These are phyloP conservation scores for Fregetta grallaria DNA, from an alignment of 2,113 vertebrate genomes.

Conservation along the genomic window DNA sequence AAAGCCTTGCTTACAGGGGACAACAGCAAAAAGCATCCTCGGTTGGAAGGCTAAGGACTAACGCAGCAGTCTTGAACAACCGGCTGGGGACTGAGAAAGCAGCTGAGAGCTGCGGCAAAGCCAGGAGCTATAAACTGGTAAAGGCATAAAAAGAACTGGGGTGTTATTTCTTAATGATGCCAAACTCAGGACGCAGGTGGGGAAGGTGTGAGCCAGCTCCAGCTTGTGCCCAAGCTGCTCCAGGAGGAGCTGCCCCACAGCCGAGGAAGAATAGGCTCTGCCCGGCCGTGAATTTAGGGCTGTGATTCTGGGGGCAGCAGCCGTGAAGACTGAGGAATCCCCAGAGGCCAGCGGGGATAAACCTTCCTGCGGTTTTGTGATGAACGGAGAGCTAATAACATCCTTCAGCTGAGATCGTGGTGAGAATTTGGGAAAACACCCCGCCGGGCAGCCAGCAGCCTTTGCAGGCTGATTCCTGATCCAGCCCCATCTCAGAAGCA, in stretches of 20 bases:
- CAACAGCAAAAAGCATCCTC: not conserved
- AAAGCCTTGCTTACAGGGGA: not conserved
- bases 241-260: not conserved
- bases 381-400: not conserved
- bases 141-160: not conserved
- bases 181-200: not conserved
- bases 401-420: not conserved
- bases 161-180: not conserved
- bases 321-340: not conserved
- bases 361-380: not conserved
- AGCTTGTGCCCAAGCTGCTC: fast-evolving
- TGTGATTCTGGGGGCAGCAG: not conserved
- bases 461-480: not conserved
- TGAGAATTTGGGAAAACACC: not conserved
- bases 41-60: not conserved
- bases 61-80: not conserved
- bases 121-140: not conserved
- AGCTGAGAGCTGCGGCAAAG: not conserved
- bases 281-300: not conserved
- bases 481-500: not conserved
- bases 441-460: not conserved
- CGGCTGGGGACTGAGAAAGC: not conserved
- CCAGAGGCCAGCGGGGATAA: not conserved
- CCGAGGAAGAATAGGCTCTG: not conserved
- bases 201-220: not conserved